Base-by-base conservation (phyloP, 2,888 invertebrate species). In the Empis livida region DNA sequence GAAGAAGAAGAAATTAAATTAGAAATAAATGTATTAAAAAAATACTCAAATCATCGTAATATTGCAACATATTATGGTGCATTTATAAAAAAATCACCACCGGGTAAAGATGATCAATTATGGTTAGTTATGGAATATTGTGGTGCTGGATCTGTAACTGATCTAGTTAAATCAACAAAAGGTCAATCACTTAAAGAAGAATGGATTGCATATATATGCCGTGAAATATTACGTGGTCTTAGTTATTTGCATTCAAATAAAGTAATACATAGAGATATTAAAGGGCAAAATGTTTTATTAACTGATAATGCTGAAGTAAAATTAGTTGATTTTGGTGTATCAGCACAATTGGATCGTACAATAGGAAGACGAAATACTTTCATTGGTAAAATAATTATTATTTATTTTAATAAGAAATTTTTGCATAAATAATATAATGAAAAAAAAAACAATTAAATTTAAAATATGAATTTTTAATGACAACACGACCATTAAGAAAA, bases 91-190 rank as follows among this genome's bases (percentile, higher is more conserved):
- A 99, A 99, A 73, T 92, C 93, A 61, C 94, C 94, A 38, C 90
- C 94, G 1, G 96, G 97, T 42, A 97, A 97, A 74, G 97, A 99
- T 73, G 99, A 99, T 72, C 97, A 99, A 68, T 75, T 99, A 50
- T 99, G 99, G 99, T 76, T 97, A 70, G 97, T 99, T 51, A 99
- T 99, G 99, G 99, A 99, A 73, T 99, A 97, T 69, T 99, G 99
- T 75, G 99, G 99, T 59, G 97, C 96, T 68, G 96, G 84, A 73
- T 96, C 96, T 48, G 94, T 99, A 50, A 99, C 99, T 55, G 99
- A 99, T 75, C 79, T 99, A 66, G 97, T 99, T 46, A 99, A 99
- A 75, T 95, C 95, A 54, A 97, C 96, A 54, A 97, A 99, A 74
- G 96, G 96, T 46, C 94, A 93, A 68, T 90, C 90, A 55, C 76